Percentiles rank a stretch among this genome's conserved stretches.
These are phyloP conservation scores for Masnerella sp. DNA, from an alignment of 2,888 invertebrate genomes.

Conservation along the genomic window DNA sequence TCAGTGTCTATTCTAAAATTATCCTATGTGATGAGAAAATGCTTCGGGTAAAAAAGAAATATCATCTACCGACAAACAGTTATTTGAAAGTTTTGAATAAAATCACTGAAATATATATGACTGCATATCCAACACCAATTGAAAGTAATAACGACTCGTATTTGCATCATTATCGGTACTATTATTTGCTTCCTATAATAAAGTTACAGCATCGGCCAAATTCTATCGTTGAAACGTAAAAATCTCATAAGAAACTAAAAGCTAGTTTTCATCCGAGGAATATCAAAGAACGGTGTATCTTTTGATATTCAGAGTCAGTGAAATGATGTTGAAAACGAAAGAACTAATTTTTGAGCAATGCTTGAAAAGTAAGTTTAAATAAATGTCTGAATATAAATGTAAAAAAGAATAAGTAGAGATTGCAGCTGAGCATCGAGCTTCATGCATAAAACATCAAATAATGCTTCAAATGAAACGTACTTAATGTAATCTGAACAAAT, in stretches of 20 bases:
- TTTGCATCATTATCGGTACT: constrained; percentile 17
- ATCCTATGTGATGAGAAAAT: no score
- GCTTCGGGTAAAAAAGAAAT: no score
- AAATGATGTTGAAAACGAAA: neutral
- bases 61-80: no score
- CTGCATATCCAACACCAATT: constrained; percentile 76
- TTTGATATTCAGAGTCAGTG: no score
- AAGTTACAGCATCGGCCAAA: constrained; percentile 37
- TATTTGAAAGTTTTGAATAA: neutral
- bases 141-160: constrained; percentile 65
- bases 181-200: constrained; percentile 46
- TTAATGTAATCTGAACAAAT: constrained; percentile 61
- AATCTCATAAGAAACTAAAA: no score
- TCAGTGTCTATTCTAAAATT: no score
- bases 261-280: no score
- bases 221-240: neutral
- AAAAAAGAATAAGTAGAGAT: constrained; percentile 74
- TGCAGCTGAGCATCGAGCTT: constrained; percentile 77
- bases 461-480: constrained; percentile 73
- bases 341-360: constrained; percentile 30
- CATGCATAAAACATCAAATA: constrained; percentile 77
- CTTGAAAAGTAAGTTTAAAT: constrained; percentile 54
- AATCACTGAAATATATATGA: constrained; percentile 59
- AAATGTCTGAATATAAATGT: constrained; percentile 60
- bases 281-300: neutral